Percentiles rank a stretch among this genome's conserved stretches.
Conservation (phyloP, 2,888 invertebrate species). For the Acanthococcus lagerstroemiae region DNA sequence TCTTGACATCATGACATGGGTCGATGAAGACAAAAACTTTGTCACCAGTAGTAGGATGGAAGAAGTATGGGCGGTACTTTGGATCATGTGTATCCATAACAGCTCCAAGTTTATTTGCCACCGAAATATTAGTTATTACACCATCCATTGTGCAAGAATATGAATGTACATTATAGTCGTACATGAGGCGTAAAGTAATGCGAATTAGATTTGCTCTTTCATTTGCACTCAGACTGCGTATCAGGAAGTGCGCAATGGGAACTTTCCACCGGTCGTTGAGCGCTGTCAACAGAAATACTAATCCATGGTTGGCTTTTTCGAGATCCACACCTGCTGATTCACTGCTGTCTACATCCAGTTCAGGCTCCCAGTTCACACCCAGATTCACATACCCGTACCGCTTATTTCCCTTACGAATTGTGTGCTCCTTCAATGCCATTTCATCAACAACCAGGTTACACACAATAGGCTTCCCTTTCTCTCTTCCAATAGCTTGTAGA, state of each 20-base stretch:
- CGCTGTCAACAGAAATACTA: background rate
- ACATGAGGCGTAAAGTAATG: background rate
- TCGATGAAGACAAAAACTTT: slow-evolving; percentile 3
- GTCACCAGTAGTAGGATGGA: background rate
- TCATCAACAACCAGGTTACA: slow-evolving; percentile 2
- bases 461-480: background rate
- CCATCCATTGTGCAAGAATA: background rate
- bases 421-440: background rate
- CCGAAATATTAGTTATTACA: background rate
- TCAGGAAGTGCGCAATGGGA: background rate
- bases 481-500: background rate
- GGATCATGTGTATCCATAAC: background rate
- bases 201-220: background rate
- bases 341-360: background rate
- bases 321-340: background rate
- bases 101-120: background rate
- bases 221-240: background rate
- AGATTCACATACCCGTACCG: background rate
- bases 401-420: background rate
- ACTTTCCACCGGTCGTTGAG: background rate
- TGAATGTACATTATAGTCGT: background rate
- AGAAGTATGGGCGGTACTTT: background rate
- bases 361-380: background rate
- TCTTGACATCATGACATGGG: slow-evolving; percentile 1
- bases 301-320: background rate